Conservation (phyloP, 2,888 invertebrate genomes). For the Schizotus pectinicornis region DNA sequence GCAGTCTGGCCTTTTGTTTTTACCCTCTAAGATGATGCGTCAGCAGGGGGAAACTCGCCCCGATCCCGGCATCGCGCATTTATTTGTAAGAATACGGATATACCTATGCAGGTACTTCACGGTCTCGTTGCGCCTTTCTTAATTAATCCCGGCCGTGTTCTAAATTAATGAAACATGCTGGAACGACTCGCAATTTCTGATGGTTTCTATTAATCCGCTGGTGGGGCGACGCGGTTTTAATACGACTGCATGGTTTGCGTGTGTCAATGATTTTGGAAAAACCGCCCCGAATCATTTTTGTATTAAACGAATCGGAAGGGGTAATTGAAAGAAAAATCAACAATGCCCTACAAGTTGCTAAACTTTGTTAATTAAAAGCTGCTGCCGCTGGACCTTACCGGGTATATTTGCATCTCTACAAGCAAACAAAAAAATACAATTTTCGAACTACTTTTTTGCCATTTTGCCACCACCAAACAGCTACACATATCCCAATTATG, state of each 20-base stretch:
- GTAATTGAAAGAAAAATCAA: constrained; percentile 19
- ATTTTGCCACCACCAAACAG: too few relatives aligned
- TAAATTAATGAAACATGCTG: constrained; percentile 30
- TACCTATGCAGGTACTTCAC: constrained; percentile 35
- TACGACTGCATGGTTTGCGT: constrained; percentile 2
- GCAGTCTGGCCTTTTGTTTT: constrained; percentile 50
- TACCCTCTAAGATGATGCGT: constrained; percentile 49
- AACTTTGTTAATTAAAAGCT: constrained; percentile 19
- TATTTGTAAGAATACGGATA: constrained; percentile 45
- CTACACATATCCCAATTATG: too few relatives aligned
- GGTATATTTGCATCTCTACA: too few relatives aligned
- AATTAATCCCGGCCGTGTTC: constrained; percentile 37
- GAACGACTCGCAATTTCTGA: constrained; percentile 13
- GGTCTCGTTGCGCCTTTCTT: constrained; percentile 41
- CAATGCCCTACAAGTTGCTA: constrained; percentile 14
- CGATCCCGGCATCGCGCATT: constrained; percentile 28
- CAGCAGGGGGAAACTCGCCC: constrained; percentile 41
- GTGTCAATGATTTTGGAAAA: constrained; percentile 12
- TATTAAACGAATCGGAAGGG: constrained; percentile 14
- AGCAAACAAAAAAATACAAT: too few relatives aligned
- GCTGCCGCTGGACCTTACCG: too few relatives aligned
- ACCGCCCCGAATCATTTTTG: constrained; percentile 3
- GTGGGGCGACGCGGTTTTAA: background rate
- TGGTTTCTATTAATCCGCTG: background rate
- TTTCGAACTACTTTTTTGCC: too few relatives aligned